phyloP scores from a whole-genome alignment of 2,888 invertebrate species.

The Trachelus iudaicus region DNA sequence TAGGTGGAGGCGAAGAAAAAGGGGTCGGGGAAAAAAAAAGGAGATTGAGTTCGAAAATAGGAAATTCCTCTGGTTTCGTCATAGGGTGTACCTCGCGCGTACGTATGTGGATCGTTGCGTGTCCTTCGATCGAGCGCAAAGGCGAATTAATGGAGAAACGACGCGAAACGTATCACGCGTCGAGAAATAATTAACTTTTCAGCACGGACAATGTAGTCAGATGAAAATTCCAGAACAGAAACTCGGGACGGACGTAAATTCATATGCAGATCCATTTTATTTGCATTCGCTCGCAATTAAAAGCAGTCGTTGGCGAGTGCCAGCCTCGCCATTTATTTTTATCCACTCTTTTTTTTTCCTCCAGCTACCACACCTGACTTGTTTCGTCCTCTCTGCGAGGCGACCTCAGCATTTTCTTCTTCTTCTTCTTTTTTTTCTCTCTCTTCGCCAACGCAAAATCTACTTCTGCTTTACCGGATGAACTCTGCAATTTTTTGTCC shows the following conservation, averaged over 20 bases:
- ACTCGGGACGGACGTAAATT: background rate
- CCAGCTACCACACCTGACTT: background rate
- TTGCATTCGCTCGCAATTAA: background rate
- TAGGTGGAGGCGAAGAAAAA: no score
- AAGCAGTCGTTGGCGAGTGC: background rate
- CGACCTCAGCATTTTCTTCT: background rate
- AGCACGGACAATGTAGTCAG: background rate
- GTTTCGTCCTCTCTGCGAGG: background rate
- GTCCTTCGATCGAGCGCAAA: background rate
- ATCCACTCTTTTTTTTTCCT: background rate
- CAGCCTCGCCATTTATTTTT: background rate
- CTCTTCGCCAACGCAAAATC: background rate
- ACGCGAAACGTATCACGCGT: background rate
- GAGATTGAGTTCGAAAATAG: background rate
- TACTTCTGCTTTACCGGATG: background rate
- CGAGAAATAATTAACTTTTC: background rate
- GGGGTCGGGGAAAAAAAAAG: background rate
- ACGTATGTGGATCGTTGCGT: background rate
- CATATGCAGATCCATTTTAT: background rate
- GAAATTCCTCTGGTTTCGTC: background rate
- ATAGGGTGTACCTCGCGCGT: background rate
- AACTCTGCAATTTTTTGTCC: background rate
- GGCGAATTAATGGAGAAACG: background rate
- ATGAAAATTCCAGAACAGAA: background rate
- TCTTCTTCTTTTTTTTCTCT: no score